Base-by-base conservation (phyloP, 2,888 invertebrate genomes). In the Lamproptera curius region DNA sequence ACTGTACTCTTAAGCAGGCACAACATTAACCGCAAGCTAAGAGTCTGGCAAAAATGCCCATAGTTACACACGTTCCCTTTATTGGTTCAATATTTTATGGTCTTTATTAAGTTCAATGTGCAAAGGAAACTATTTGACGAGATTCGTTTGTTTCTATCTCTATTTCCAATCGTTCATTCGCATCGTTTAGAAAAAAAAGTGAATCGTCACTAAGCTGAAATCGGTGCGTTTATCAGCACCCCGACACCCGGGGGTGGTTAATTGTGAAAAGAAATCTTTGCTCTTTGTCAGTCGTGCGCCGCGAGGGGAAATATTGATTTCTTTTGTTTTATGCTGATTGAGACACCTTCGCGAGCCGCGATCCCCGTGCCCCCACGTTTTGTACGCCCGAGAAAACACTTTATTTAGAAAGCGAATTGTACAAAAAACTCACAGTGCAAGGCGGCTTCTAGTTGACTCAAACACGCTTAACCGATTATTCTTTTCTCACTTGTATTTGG, bases 281-380 rank as follows among this genome's bases (percentile, higher is more conserved):
- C 80, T 83, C 85, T 86, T 85, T 86, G 85, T 83, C 82, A 83
- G 86, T 69, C 72, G 68, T 73, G 67, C 63, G 63, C 63, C 65
- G 72, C 67, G 56, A 67, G 73, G 81, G 80, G 73, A 65, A 68
- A 78, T 85, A 87, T 87, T 87, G 87, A 87, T 87, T 87, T 86
- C 87, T 86, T 86, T 87, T 87, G 87, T 87, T 87, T 87, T 87
- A 87, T 87, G 87, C 86, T 87, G 87, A 87, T 87, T 87, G 87
- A 84, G 87, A 86, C 87, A 87, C 87, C 87, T 87, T 83, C 70
- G 74, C 73, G 70, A 71, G 72, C 68, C 73, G 71, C 71, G 73
- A 66, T 59, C 63, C 43, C 62, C 62, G 61, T 73, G 69, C 70
- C 77, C 77, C 70, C 70, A 58, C 59, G 58, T 52, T 67, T 58